phyloP scores from a whole-genome alignment of 2,888 invertebrate species.

The Lasioglossum marginatum region DNA sequence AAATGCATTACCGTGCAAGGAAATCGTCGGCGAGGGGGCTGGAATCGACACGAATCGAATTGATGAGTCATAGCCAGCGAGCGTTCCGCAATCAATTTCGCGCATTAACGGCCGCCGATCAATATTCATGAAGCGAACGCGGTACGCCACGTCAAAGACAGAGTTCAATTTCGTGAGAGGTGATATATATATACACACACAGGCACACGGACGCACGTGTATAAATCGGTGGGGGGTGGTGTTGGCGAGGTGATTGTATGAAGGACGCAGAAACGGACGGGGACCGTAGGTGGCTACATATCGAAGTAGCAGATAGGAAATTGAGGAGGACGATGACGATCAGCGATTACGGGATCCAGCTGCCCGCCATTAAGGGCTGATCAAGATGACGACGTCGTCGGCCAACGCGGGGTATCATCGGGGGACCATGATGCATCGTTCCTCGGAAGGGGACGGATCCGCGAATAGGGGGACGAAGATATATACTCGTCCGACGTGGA shows the following conservation, averaged over 20 bases:
- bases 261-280: conserved; percentile 12
- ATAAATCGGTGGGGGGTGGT: not conserved
- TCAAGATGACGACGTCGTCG: conserved; percentile 61
- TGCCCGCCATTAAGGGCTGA: conserved; percentile 53
- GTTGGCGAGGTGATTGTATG: not conserved
- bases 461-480: conserved; percentile 51
- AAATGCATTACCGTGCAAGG: conserved; percentile 39
- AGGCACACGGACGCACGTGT: not conserved
- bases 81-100: conserved; percentile 77
- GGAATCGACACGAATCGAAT: conserved; percentile 74
- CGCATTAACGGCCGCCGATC: conserved; percentile 76
- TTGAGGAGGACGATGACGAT: conserved; percentile 65
- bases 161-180: conserved; percentile 80
- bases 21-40: conserved; percentile 45
- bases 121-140: conserved; percentile 78
- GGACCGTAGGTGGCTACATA: conserved; percentile 28
- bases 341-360: conserved; percentile 44
- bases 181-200: conserved; percentile 65
- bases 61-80: conserved; percentile 71
- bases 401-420: not conserved
- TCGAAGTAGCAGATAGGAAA: conserved; percentile 76
- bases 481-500: conserved; percentile 45
- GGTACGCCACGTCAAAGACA: conserved; percentile 78
- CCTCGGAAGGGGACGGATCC: conserved; percentile 31
- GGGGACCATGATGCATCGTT: conserved; percentile 52